phyloP scores from a whole-genome alignment of 2,113 vertebrate species.

The Hymenochirus boettgeri region DNA sequence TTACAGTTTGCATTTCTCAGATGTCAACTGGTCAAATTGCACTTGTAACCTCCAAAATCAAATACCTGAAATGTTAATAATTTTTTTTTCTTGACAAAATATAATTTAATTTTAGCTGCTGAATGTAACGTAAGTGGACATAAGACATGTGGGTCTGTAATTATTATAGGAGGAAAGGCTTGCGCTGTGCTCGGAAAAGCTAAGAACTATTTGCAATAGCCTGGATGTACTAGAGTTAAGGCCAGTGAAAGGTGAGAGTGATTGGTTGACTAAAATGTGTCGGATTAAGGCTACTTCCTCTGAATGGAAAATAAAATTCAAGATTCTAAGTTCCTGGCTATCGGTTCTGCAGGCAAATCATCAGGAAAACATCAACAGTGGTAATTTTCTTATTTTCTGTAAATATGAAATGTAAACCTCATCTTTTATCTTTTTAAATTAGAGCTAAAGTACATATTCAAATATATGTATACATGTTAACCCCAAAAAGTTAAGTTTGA shows the following conservation, averaged over 20 bases:
- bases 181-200: slow-evolving; percentile 70
- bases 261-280: slow-evolving; percentile 66
- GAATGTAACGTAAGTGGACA: too few relatives aligned
- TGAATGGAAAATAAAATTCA: slow-evolving; percentile 71
- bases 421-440: too few relatives aligned
- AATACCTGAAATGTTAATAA: too few relatives aligned
- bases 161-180: slow-evolving; percentile 70
- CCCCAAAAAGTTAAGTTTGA: too few relatives aligned
- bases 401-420: too few relatives aligned
- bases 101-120: too few relatives aligned
- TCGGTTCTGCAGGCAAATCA: slow-evolving; percentile 78
- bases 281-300: slow-evolving; percentile 67
- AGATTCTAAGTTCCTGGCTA: slow-evolving; percentile 74
- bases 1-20: too few relatives aligned
- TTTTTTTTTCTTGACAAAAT: too few relatives aligned
- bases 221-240: slow-evolving; percentile 64
- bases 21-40: too few relatives aligned
- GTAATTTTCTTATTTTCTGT: slow-evolving; percentile 66
- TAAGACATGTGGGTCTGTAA: background rate
- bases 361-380: slow-evolving; percentile 69
- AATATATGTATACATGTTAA: too few relatives aligned
- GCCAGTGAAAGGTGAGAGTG: slow-evolving; percentile 52
- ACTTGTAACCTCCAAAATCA: too few relatives aligned
- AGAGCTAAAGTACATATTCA: too few relatives aligned
- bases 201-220: slow-evolving; percentile 67